Conservation (phyloP, 2,888 invertebrate species). For the Horisme vitalbata region DNA sequence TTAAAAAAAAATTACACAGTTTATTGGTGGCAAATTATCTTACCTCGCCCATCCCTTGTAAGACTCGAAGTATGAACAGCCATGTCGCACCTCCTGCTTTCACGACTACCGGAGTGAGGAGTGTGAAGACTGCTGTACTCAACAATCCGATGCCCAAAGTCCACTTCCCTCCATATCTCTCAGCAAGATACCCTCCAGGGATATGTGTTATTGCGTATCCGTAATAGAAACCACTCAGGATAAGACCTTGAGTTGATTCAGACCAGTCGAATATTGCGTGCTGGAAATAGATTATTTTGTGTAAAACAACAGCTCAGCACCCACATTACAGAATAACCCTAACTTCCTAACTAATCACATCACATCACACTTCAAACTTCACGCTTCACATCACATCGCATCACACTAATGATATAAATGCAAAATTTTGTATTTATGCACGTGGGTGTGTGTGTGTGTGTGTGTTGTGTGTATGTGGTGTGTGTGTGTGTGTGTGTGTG, state of each 20-base stretch:
- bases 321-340: too few species aligned
- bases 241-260: conserved; percentile 89
- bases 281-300: conserved; percentile 40
- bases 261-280: conserved; percentile 86
- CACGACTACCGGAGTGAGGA: conserved; percentile 90
- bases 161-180: conserved; percentile 93
- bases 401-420: too few species aligned
- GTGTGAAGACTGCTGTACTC: conserved; percentile 90
- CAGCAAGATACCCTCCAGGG: conserved; percentile 92
- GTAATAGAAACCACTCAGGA: conserved; percentile 92
- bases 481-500: too few species aligned
- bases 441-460: too few species aligned
- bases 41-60: conserved; percentile 92
- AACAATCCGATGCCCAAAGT: conserved; percentile 91
- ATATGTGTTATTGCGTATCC: conserved; percentile 93
- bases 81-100: conserved; percentile 80
- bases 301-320: too few species aligned
- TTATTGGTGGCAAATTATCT: conserved; percentile 28
- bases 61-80: conserved; percentile 82
- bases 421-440: too few species aligned
- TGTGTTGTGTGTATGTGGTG: too few species aligned
- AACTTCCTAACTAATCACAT: too few species aligned
- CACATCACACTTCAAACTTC: too few species aligned
- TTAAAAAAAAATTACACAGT: too few species aligned
- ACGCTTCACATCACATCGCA: too few species aligned